These are phyloP conservation scores for Trichonephila clavipes DNA, from an alignment of 1,140 invertebrate genomes.

Conservation along the genomic window DNA sequence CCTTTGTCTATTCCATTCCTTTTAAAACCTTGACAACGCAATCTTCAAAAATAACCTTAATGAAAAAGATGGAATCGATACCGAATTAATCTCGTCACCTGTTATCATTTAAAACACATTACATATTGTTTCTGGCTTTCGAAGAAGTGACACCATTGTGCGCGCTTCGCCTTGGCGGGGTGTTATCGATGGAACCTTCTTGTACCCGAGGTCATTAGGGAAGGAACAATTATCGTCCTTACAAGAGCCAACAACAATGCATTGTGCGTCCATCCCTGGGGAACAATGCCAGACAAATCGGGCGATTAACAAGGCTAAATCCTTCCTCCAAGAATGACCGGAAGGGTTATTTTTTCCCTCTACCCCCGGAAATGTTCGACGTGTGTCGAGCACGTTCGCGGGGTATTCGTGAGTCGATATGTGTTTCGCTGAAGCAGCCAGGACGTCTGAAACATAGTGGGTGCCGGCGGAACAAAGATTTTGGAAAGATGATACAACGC, in stretches of 20 bases:
- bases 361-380: neutral
- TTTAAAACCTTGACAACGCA: neutral
- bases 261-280: conserved; percentile 3
- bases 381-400: neutral
- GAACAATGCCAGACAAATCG: conserved; percentile 31
- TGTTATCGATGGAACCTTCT: neutral
- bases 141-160: too few relatives aligned
- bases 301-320: conserved; percentile 41
- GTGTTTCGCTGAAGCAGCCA: too few relatives aligned
- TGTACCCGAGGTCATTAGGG: conserved; percentile 5
- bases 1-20: neutral
- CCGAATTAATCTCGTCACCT: neutral
- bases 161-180: neutral
- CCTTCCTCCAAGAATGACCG: conserved; percentile 52
- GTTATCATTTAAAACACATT: neutral
- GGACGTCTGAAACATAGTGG: too few relatives aligned
- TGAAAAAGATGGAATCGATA: conserved; percentile 2
- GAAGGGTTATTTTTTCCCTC: conserved; percentile 25
- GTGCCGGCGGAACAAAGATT: too few relatives aligned
- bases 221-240: conserved; percentile 47
- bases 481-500: too few relatives aligned
- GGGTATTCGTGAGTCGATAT: too few relatives aligned
- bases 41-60: neutral
- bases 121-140: too few relatives aligned
- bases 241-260: neutral